Conservation (phyloP, 1,140 invertebrate genomes). For the Vanessa tameamea region DNA sequence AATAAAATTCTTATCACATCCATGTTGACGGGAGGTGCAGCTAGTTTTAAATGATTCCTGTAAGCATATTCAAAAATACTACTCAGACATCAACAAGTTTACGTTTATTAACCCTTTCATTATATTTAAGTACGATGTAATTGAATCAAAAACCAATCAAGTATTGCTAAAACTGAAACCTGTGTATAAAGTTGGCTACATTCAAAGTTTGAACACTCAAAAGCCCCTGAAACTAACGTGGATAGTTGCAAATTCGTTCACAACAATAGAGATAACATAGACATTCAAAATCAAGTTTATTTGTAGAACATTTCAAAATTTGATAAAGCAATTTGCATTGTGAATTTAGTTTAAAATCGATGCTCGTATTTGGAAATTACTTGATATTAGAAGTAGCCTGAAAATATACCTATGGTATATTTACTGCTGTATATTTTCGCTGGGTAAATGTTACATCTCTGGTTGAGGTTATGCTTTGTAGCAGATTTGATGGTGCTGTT, state of each 20-base stretch:
- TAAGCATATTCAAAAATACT: too few species aligned
- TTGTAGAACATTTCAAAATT: conserved; percentile 1
- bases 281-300: not conserved
- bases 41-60: too few species aligned
- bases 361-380: not conserved
- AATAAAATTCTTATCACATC: too few species aligned
- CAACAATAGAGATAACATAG: conserved; percentile 12
- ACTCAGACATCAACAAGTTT: not conserved
- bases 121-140: conserved; percentile 2
- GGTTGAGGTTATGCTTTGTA: too few species aligned
- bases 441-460: too few species aligned
- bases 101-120: not conserved
- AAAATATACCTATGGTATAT: too few species aligned
- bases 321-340: not conserved
- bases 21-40: too few species aligned
- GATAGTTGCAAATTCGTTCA: conserved; percentile 11
- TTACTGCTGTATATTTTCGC: too few species aligned
- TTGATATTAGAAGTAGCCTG: too few species aligned
- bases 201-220: conserved; percentile 9
- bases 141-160: conserved; percentile 27
- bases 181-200: conserved; percentile 12
- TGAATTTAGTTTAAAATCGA: not conserved
- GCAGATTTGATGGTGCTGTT: too few species aligned
- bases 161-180: not conserved
- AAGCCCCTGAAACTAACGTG: conserved; percentile 21